These are phyloP conservation scores for Sardinella longiceps DNA, from an alignment of 2,797 vertebrate genomes.

Conservation along the genomic window DNA sequence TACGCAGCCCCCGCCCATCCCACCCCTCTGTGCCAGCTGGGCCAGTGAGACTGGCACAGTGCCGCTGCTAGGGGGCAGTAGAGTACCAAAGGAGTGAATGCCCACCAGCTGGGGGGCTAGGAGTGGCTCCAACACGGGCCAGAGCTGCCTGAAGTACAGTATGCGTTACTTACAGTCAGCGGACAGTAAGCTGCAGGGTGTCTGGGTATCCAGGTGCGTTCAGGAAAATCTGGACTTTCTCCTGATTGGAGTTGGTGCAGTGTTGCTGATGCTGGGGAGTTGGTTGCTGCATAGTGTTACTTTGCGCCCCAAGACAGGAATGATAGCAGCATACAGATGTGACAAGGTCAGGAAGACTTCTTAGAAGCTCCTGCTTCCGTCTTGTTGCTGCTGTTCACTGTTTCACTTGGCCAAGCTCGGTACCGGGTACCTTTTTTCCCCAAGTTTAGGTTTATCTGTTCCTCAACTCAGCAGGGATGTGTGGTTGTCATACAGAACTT, in stretches of 20 bases:
- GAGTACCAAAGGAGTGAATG: background rate
- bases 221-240: no score
- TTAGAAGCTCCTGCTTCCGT: background rate
- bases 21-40: background rate
- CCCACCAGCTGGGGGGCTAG: background rate
- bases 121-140: background rate
- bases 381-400: background rate
- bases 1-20: background rate
- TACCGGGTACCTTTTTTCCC: no score
- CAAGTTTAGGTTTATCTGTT: no score
- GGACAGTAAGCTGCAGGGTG: background rate
- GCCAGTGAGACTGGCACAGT: background rate
- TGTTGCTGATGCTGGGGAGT: background rate
- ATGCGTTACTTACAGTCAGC: background rate
- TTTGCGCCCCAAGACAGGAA: no score
- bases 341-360: background rate
- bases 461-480: no score
- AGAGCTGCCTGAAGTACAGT: background rate
- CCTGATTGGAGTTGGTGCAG: background rate
- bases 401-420: background rate
- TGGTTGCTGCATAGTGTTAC: background rate
- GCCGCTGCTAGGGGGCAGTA: constrained; percentile 18
- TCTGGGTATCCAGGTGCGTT: background rate
- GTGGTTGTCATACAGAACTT: no score
- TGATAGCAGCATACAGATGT: background rate